Evolutionary conservation across 2,888 invertebrate species (phyloP).

Genomic region (Zaprionus lineosus): DNA sequence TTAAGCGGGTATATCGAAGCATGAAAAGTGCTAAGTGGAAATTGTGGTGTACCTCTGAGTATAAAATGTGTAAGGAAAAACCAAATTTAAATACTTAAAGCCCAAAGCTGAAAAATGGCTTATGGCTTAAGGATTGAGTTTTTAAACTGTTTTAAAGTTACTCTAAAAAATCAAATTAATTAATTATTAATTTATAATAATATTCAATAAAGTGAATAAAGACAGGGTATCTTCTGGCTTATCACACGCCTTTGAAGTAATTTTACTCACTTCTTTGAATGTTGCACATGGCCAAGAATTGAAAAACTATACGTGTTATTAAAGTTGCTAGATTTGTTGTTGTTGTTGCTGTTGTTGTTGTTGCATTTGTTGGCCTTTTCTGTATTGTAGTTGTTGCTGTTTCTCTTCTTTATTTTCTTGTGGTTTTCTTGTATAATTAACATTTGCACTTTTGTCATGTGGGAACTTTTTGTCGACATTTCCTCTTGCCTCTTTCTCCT

Average conservation of each 20-base stretch:
- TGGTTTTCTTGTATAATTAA: constrained; percentile 26
- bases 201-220: no score
- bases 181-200: no score
- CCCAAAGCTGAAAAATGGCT: no score
- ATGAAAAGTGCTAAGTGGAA: no score
- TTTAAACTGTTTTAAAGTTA: no score
- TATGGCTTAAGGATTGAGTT: no score
- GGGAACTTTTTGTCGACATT: constrained; percentile 48
- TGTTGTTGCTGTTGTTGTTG: constrained; percentile 3
- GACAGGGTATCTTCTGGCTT: neutral
- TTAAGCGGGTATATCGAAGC: no score
- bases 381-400: constrained; percentile 2
- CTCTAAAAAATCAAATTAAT: no score
- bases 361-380: neutral
- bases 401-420: no score
- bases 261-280: neutral
- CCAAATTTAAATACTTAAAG: no score
- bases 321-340: constrained; percentile 3
- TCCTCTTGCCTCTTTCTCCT: constrained; percentile 19
- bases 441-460: constrained; percentile 46
- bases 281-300: constrained; percentile 39
- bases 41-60: no score
- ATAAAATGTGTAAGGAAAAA: no score
- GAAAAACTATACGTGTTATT: constrained; percentile 37
- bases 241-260: neutral